Base-by-base conservation (phyloP, 2,888 invertebrate species). In the Ophion obscuratus region DNA sequence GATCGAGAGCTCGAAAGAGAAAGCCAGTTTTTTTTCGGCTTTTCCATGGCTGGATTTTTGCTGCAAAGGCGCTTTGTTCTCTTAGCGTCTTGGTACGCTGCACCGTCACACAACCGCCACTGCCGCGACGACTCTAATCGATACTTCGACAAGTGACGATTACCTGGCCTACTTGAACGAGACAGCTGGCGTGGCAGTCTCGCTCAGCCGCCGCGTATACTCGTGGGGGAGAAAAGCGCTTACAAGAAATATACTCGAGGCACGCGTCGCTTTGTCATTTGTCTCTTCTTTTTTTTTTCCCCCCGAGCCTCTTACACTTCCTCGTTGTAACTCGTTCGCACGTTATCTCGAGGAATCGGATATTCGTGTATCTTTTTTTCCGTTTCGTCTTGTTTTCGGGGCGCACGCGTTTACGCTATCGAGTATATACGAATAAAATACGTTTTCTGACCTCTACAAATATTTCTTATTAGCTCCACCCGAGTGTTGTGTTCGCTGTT, bases 191-290 rank as follows among this genome's bases (percentile, higher is more conserved):
- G 53, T n/a, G 67, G 71, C 71, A 73, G 36, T 61, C 31, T 62
- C 62, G 27, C 11, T 79, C 31, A 53, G 53, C 64, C 24, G 31
- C 17, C 14, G 59, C 11, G 70, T 78, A 73, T 81, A 77, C 74
- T 73, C 17, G 83, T 67, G 62, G 80, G 83, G 67, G 68, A 70
- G 68, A 83, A 68, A 77, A 81, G 82, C 82, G 79, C 82, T 81
- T 86, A 78, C 73, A 81, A 77, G 76, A 83, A 83, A 86, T 85
- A 81, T 83, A 86, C 81, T 83, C 83, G 86, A 81, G 86, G 80
- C 80, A 80, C 70, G 71, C 64, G 27, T 47, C 17, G 78, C 59
- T 62, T 75, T 27, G n/a, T 78, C 47, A 24, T 24, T 31, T 31
- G 53, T 31, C 59, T 59, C 31, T 36, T 36, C n/a, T 17, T 5